Evolutionary conservation across 1,140 invertebrate genomes (phyloP).

Genomic region (Trachymyrmex cornetzi): DNA sequence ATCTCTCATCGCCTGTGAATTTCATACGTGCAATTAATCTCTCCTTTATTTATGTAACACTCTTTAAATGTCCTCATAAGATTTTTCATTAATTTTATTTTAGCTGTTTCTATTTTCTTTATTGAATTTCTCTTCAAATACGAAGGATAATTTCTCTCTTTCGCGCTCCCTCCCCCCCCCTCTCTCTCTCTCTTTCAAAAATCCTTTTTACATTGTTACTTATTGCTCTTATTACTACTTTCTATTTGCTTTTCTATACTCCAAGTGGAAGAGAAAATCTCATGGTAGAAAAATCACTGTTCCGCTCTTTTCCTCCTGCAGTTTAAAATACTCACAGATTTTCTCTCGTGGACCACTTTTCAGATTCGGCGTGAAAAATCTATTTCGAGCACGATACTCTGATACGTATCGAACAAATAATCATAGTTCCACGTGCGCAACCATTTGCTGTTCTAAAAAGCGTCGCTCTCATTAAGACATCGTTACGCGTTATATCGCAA

Average conservation of each 20-base stretch:
- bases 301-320: neutral
- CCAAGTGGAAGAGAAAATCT: constrained; percentile 5
- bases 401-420: constrained; percentile 7
- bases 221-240: neutral
- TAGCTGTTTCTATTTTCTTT: neutral
- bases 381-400: neutral
- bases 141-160: neutral
- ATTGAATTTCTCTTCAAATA: neutral
- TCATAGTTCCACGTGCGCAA: neutral
- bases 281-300: neutral
- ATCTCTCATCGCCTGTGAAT: neutral
- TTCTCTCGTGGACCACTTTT: neutral
- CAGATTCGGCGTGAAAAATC: neutral
- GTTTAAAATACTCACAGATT: constrained; percentile 5
- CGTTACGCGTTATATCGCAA: neutral
- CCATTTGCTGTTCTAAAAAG: neutral
- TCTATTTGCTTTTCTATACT: neutral
- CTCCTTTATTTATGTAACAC: constrained; percentile 17
- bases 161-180: neutral
- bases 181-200: too few relatives aligned
- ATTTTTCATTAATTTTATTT: constrained; percentile 28
- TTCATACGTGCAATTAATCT: constrained; percentile 20
- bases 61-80: neutral
- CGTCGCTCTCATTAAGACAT: constrained; percentile 10
- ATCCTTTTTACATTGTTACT: constrained; percentile 2